Evolutionary conservation across 2,797 vertebrate genomes (phyloP).

Genomic region (Micromesistius poutassou): DNA sequence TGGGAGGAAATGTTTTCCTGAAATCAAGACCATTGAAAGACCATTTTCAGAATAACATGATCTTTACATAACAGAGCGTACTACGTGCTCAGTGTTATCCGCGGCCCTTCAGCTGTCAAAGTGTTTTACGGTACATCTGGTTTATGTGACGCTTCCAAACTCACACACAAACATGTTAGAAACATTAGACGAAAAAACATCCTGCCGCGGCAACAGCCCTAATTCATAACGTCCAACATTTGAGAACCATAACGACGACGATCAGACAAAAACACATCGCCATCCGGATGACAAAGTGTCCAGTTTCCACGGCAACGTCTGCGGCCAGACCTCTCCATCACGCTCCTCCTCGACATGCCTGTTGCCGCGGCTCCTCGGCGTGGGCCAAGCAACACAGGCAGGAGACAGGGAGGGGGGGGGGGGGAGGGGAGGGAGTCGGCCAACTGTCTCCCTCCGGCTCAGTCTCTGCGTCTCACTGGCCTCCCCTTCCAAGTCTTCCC

Average conservation of each 20-base stretch:
- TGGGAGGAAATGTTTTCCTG: not conserved
- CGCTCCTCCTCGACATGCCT: not conserved
- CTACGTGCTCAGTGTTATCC: no score
- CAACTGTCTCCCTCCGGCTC: conserved; percentile 12
- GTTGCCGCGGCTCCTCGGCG: not conserved
- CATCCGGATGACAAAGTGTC: not conserved
- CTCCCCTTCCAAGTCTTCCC: conserved; percentile 11
- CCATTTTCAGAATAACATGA: not conserved
- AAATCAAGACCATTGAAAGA: not conserved
- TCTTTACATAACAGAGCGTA: not conserved
- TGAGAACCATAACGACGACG: not conserved
- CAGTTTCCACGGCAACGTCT: conserved; percentile 1
- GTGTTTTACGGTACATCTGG: not conserved
- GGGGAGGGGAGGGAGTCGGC: conserved; percentile 21
- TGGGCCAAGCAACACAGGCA: conserved; percentile 16
- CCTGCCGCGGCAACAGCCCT: not conserved
- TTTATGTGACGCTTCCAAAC: not conserved
- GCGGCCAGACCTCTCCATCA: not conserved
- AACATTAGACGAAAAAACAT: no score
- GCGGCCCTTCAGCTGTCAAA: no score
- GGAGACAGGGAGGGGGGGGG: conserved; percentile 18
- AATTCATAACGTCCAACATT: not conserved
- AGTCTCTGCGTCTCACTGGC: conserved; percentile 19
- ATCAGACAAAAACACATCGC: not conserved
- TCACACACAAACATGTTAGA: not conserved